Conservation (phyloP, 2,797 vertebrate genomes). For the Hemitrygon akajei region DNA sequence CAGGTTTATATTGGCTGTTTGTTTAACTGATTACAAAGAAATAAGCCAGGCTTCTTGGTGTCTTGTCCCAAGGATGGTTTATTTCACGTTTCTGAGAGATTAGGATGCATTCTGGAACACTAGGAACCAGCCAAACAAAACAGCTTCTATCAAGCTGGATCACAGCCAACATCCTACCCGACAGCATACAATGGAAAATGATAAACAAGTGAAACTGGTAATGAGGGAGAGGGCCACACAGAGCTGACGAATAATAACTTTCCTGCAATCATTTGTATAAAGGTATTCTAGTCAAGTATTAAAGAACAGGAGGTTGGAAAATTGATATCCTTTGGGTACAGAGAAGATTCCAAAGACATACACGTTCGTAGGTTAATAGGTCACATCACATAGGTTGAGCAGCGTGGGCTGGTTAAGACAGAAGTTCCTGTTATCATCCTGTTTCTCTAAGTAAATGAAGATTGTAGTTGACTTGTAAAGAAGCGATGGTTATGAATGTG, state of each 20-base stretch:
- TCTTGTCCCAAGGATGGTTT: background rate
- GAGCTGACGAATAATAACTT: background rate
- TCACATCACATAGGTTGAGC: too few species aligned
- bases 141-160: background rate
- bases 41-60: background rate
- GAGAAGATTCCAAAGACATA: background rate
- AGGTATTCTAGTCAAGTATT: background rate
- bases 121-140: background rate
- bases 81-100: background rate
- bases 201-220: background rate
- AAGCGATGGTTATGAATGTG: background rate
- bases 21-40: background rate
- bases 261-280: background rate
- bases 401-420: too few species aligned
- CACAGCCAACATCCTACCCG: background rate
- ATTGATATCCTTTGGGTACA: background rate
- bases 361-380: too few species aligned
- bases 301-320: background rate
- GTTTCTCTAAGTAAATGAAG: too few species aligned
- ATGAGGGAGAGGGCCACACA: background rate
- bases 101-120: background rate
- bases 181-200: background rate
- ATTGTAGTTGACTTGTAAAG: background rate
- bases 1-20: background rate
- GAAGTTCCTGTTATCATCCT: too few species aligned